Conservation (phyloP, 2,888 invertebrate species). For the Autographa gamma region DNA sequence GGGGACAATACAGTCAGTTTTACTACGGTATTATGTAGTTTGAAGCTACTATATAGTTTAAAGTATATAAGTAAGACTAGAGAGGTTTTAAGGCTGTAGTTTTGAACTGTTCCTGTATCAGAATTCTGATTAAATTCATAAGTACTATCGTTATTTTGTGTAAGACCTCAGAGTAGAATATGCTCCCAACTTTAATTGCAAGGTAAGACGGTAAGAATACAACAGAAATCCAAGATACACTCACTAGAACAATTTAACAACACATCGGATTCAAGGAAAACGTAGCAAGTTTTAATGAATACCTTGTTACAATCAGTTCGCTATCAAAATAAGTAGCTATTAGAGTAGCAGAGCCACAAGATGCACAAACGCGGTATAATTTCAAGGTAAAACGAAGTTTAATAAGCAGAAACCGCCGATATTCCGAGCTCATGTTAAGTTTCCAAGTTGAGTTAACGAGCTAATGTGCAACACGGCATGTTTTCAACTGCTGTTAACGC, state of each 20-base stretch:
- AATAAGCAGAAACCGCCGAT: constrained; percentile 77
- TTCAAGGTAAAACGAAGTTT: constrained; percentile 73
- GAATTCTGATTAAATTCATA: background rate
- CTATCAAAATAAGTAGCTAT: constrained; percentile 39
- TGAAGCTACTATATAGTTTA: background rate
- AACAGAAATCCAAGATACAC: constrained; percentile 7
- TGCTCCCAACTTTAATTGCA: background rate
- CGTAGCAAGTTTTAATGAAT: constrained; percentile 51
- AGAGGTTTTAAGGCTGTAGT: background rate
- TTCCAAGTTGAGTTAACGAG: constrained; percentile 70
- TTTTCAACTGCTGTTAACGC: constrained; percentile 71
- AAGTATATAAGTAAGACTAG: background rate
- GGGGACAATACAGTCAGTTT: background rate
- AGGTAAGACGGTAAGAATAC: background rate
- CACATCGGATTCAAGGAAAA: constrained; percentile 28
- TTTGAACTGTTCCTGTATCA: background rate
- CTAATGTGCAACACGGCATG: constrained; percentile 68
- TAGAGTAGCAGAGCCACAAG: constrained; percentile 42
- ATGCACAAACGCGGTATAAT: constrained; percentile 53
- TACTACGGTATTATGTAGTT: background rate
- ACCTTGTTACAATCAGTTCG: constrained; percentile 49
- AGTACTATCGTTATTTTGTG: background rate
- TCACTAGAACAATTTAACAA: constrained; percentile 6
- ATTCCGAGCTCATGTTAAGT: constrained; percentile 66
- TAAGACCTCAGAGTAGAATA: background rate